Evolutionary conservation across 2,888 invertebrate genomes (phyloP).

Genomic region (Endotricha flammealis): DNA sequence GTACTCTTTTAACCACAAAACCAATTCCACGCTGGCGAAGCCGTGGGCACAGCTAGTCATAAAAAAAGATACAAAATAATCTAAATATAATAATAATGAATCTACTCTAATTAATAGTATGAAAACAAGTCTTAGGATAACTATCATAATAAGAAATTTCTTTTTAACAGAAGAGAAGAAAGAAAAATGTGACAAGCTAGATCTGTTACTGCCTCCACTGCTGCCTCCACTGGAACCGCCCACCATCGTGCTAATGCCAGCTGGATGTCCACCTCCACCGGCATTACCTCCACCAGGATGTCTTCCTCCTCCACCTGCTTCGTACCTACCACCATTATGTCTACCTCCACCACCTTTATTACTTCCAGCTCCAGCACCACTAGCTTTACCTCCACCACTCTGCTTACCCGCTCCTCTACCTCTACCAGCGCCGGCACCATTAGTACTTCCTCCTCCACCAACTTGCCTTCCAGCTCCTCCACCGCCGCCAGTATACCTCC

Average conservation of each 20-base stretch:
- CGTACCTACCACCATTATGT: conserved; percentile 16
- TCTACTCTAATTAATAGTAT: no score
- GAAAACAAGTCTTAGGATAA: no score
- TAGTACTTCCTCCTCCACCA: conserved; percentile 18
- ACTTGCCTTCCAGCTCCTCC: conserved; percentile 18
- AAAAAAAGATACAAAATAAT: no score
- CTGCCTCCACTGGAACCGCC: conserved; percentile 27
- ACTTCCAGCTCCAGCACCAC: conserved; percentile 13
- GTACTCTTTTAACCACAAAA: no score
- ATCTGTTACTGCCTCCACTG: conserved; percentile 30
- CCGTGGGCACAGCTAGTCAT: no score
- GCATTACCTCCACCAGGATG: conserved; percentile 20
- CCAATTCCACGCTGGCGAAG: no score
- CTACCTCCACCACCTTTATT: conserved; percentile 12
- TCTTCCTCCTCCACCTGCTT: conserved; percentile 20
- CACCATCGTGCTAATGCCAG: conserved; percentile 56
- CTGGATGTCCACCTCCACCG: conserved; percentile 36
- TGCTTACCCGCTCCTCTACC: conserved; percentile 19
- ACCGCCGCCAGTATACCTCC: conserved; percentile 18
- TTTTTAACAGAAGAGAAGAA: conserved; percentile 25
- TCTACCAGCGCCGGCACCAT: conserved; percentile 18
- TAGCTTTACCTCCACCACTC: conserved; percentile 15
- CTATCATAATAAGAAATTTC: no score
- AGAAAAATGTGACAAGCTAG: conserved; percentile 26
- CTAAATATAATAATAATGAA: no score